phyloP scores from a whole-genome alignment of 1,140 invertebrate genomes.

The Hylaeus volcanicus region DNA sequence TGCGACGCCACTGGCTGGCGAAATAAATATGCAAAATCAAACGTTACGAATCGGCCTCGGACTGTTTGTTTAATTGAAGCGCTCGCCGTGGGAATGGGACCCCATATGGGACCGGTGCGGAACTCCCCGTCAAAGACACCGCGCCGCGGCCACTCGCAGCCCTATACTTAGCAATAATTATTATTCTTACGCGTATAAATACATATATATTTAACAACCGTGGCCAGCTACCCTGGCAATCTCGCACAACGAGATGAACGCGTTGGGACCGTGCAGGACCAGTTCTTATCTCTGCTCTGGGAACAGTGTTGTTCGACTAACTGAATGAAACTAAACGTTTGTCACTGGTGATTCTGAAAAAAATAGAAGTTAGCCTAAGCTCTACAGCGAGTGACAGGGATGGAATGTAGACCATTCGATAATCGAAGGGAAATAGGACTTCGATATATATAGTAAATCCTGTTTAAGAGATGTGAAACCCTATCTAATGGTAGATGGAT shows the following conservation, averaged over 20 bases:
- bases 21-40: constrained; percentile 65
- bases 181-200: constrained; percentile 66
- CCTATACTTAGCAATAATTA: constrained; percentile 70
- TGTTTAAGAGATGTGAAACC: too few relatives aligned
- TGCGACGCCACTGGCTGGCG: constrained; percentile 18
- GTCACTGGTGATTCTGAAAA: too few relatives aligned
- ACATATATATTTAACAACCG: constrained; percentile 57
- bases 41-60: constrained; percentile 57
- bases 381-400: too few relatives aligned
- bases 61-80: constrained; percentile 71
- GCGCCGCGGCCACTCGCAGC: constrained; percentile 43
- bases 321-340: constrained; percentile 45
- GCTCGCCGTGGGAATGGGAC: constrained; percentile 38
- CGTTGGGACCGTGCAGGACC: constrained; percentile 48
- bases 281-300: constrained; percentile 66
- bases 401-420: too few relatives aligned
- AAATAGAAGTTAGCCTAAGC: too few relatives aligned
- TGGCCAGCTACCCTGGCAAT: constrained; percentile 16
- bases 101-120: constrained; percentile 26
- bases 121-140: constrained; percentile 66
- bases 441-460: too few relatives aligned
- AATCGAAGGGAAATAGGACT: too few relatives aligned
- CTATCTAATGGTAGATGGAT: too few relatives aligned
- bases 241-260: constrained; percentile 28
- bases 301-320: constrained; percentile 59